A percentile compares a stretch with the other conserved stretches of the same genome.
These are phyloP conservation scores for Temnopleurus reevesii DNA, from an alignment of 53 echinoderm and acorn worm genomes.

Conservation along the genomic window DNA sequence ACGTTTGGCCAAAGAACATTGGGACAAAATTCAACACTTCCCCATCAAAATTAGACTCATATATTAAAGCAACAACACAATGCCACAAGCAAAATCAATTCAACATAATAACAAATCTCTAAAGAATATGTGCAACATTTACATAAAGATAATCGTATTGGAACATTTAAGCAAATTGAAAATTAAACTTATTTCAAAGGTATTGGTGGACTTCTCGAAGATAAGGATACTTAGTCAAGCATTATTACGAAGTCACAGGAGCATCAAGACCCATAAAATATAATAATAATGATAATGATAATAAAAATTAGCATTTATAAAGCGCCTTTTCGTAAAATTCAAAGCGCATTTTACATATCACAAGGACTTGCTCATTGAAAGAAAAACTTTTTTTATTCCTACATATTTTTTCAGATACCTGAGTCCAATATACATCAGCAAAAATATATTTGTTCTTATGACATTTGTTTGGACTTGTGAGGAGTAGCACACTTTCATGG, in stretches of 20 bases:
- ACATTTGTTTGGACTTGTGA: no score
- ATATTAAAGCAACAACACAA: neutral
- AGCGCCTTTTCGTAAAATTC: no score
- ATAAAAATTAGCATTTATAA: no score
- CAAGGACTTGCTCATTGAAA: neutral
- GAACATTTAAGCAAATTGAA: neutral
- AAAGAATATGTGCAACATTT: neutral
- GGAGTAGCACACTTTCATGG: no score
- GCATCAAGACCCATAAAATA: neutral
- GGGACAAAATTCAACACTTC: no score
- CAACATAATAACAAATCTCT: neutral
- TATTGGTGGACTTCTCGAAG: neutral
- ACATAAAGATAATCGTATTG: neutral
- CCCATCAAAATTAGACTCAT: neutral
- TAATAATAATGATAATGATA: neutral
- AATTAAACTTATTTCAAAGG: neutral
- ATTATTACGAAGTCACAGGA: no score
- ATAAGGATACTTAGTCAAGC: no score
- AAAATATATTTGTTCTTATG: neutral
- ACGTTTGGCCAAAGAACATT: no score
- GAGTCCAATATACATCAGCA: neutral
- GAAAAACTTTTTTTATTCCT: neutral
- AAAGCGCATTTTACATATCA: no score
- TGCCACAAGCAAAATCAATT: neutral
- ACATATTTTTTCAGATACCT: neutral